Evolutionary conservation across 2,888 invertebrate genomes (phyloP).

Genomic region (Silvanus unidentatus): DNA sequence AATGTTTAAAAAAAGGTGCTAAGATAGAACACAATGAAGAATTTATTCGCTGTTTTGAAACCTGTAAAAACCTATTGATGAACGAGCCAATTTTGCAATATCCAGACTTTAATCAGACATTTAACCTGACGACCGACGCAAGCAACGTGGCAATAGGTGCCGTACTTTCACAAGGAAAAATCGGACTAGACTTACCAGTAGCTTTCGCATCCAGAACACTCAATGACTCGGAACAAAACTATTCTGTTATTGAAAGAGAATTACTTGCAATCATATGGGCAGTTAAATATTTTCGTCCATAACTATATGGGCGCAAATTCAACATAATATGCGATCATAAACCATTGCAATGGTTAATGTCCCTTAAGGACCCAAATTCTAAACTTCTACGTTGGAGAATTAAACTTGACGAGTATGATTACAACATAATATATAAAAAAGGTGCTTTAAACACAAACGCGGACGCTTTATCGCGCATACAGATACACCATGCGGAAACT

Average conservation of each 20-base stretch:
- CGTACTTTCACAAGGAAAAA: slow-evolving; percentile 16
- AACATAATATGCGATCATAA: slow-evolving; percentile 19
- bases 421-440: slow-evolving; percentile 12
- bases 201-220: slow-evolving; percentile 19
- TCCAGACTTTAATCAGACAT: slow-evolving; percentile 17
- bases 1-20: slow-evolving; percentile 6
- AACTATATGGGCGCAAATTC: slow-evolving; percentile 9
- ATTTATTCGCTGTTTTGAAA: slow-evolving; percentile 9
- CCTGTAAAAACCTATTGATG: slow-evolving; percentile 11
- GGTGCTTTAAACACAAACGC: slow-evolving; percentile 12
- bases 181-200: slow-evolving; percentile 14
- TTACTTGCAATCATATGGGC: slow-evolving; percentile 13
- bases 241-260: slow-evolving; percentile 17
- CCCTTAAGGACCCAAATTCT: slow-evolving; percentile 17
- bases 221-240: slow-evolving; percentile 13
- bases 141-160: slow-evolving; percentile 14
- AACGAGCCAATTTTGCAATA: slow-evolving; percentile 15
- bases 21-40: slow-evolving; percentile 14
- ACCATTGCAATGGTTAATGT: slow-evolving; percentile 21
- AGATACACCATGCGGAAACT: neutral
- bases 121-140: slow-evolving; percentile 20
- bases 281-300: slow-evolving; percentile 12
- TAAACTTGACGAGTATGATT: slow-evolving; percentile 14
- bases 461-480: slow-evolving; percentile 10
- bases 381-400: slow-evolving; percentile 14